Base-by-base conservation (phyloP, 1,140 invertebrate genomes). In the Marisa cornuarietis region DNA sequence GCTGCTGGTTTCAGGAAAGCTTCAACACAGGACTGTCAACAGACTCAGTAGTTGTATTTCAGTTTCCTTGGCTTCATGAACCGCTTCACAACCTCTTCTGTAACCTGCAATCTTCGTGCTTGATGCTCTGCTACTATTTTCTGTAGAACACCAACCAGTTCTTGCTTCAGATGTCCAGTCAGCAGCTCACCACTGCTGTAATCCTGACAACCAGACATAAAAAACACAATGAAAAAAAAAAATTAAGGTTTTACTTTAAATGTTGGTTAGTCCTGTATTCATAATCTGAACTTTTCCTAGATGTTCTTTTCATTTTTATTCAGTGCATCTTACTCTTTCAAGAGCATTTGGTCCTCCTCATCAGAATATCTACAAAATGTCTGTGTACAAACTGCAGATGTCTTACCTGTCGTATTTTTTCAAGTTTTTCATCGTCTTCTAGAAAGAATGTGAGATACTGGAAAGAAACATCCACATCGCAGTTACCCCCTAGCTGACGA, bases 401-500 rank as follows among this genome's bases (percentile, higher is more conserved):
- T 82, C 82, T 91, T 90, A 95, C 95, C 89, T 94, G 90, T 90
- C 93, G 92, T 83, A 99, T 95, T 90, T 97, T 90, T 86, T 95
- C 95, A 78, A 99, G 91, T 90, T 94, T 94, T 0, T 95, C 94
- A 91, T 99, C 98, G 92, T 99, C 97, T 82, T 99, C 97, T 71
- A 99, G 87, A 92, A 99, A 99, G 91, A 99, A 99, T 69, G 93
- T 94, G 4, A 99, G 92, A 92, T 99, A 98, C 90, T 99, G 98
- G 92, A 94, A 99, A 0, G 97, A 95, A 76, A 98, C 95, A 92
- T 99, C 99, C 8, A 99, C 94, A 84, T 97, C 95, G 89, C 98
- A 98, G 90, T 99, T 96, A 8, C 98, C 99, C 61, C 99, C 98
- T 69, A 92, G 91, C 89, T 94, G 92, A 83, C 95, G 91, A 89